phyloP scores from a whole-genome alignment of 2,888 invertebrate genomes.

The Dolomedes plantarius region DNA sequence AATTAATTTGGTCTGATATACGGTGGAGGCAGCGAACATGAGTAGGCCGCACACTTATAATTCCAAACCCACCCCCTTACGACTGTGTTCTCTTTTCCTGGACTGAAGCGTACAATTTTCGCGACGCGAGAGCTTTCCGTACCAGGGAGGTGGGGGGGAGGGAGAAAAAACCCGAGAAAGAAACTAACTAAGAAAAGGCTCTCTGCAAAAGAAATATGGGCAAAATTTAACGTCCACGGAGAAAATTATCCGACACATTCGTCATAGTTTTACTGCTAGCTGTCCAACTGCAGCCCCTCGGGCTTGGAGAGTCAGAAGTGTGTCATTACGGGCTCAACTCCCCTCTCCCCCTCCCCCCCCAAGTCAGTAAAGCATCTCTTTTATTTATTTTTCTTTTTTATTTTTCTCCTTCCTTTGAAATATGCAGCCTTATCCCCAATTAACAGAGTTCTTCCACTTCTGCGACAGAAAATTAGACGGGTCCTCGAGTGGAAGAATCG shows the following conservation, averaged over 20 bases:
- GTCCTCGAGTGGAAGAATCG: not conserved
- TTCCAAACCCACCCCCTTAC: not conserved
- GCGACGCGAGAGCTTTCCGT: not conserved
- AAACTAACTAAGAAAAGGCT: not conserved
- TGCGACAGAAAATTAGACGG: not conserved
- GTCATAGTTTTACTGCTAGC: slow-evolving; percentile 42
- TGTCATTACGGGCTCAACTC: slow-evolving; percentile 32
- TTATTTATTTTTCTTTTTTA: not conserved
- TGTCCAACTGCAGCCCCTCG: slow-evolving; percentile 15
- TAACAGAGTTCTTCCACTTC: not conserved
- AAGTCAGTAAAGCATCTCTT: no score
- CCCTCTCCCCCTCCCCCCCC: not conserved
- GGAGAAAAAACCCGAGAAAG: not conserved
- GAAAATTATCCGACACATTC: slow-evolving; percentile 40
- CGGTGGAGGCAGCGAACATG: not conserved
- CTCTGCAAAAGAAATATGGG: not conserved
- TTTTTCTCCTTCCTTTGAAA: not conserved
- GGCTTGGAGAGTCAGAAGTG: slow-evolving; percentile 15
- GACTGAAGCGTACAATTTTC: slow-evolving; percentile 11
- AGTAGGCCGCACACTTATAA: not conserved
- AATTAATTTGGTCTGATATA: slow-evolving; percentile 4
- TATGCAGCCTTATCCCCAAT: not conserved
- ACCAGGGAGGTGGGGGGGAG: no score
- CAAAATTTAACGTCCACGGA: slow-evolving; percentile 2
- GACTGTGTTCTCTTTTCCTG: no score